These are phyloP conservation scores for Apotomis turbidana DNA, from an alignment of 2,888 invertebrate species.

Conservation along the genomic window DNA sequence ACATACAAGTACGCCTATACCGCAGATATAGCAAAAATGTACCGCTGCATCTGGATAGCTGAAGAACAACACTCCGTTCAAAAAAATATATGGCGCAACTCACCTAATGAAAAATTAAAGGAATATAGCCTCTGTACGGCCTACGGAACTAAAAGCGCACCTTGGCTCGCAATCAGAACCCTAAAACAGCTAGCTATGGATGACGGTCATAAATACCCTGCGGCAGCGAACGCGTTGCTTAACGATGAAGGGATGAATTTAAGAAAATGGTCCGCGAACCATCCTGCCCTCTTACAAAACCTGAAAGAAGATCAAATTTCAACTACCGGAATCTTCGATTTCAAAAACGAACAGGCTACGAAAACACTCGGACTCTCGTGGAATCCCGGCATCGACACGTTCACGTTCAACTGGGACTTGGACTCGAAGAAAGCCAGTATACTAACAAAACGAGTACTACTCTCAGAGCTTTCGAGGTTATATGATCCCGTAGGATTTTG, in stretches of 20 bases:
- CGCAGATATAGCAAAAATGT: slow-evolving; percentile 48
- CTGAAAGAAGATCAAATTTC: too few relatives aligned
- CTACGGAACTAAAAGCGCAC: slow-evolving; percentile 21
- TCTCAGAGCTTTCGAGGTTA: not conserved
- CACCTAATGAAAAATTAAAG: too few relatives aligned
- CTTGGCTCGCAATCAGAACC: slow-evolving; percentile 33
- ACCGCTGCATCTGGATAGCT: slow-evolving; percentile 41
- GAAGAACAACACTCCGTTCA: slow-evolving; percentile 5
- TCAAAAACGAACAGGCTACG: too few relatives aligned
- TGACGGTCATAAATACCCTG: slow-evolving; percentile 28
- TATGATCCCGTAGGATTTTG: slow-evolving; percentile 17
- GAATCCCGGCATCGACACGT: too few relatives aligned
- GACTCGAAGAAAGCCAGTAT: not conserved
- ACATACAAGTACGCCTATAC: slow-evolving; percentile 43
- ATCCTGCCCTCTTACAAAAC: not conserved
- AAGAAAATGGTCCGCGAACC: too few relatives aligned
- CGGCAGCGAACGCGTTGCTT: not conserved
- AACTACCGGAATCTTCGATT: too few relatives aligned
- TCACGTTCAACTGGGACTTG: slow-evolving; percentile 40
- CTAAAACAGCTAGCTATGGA: slow-evolving; percentile 41
- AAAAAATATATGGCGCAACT: too few relatives aligned
- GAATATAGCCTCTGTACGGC: too few relatives aligned
- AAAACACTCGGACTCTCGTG: too few relatives aligned
- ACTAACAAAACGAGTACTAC: too few relatives aligned
- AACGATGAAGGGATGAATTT: not conserved